Conservation (phyloP, 2,888 invertebrate genomes). For the Eupithecia subfuscata region DNA sequence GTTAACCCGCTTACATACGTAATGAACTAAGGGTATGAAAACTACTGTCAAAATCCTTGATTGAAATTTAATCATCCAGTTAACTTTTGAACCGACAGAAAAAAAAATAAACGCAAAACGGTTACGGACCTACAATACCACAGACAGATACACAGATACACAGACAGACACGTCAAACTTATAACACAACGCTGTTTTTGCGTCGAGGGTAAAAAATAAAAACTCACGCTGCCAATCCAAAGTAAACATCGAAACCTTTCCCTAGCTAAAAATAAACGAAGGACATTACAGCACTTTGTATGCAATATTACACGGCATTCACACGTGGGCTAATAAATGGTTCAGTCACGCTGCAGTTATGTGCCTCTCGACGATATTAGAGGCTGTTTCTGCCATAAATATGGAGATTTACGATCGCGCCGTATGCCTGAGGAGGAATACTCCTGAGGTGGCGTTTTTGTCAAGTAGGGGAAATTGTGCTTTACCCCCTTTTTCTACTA, state of each 20-base stretch:
- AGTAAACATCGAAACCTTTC: slow-evolving; percentile 4
- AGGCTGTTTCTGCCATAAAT: slow-evolving; percentile 19
- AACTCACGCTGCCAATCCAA: background rate
- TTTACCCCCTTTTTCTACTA: background rate
- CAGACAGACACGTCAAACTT: too few relatives aligned
- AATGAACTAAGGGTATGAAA: too few relatives aligned
- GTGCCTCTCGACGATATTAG: slow-evolving; percentile 21
- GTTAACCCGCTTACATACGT: too few relatives aligned
- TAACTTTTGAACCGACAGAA: too few relatives aligned
- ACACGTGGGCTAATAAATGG: slow-evolving; percentile 18
- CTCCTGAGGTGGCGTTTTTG: slow-evolving; percentile 5
- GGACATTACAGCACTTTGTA: slow-evolving; percentile 4
- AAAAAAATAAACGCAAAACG: too few relatives aligned
- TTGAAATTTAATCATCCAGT: too few relatives aligned
- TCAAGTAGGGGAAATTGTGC: slow-evolving; percentile 1
- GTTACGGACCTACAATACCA: too few relatives aligned
- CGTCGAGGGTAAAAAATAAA: too few relatives aligned
- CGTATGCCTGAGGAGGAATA: background rate
- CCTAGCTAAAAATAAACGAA: slow-evolving; percentile 5
- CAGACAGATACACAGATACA: too few relatives aligned
- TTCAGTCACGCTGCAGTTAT: slow-evolving; percentile 20
- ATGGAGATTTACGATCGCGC: slow-evolving; percentile 23
- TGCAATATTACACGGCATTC: slow-evolving; percentile 13
- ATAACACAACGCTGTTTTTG: too few relatives aligned
- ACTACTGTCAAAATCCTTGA: too few relatives aligned